Conservation (phyloP, 1,140 invertebrate species). For the Nomia melanderi region DNA sequence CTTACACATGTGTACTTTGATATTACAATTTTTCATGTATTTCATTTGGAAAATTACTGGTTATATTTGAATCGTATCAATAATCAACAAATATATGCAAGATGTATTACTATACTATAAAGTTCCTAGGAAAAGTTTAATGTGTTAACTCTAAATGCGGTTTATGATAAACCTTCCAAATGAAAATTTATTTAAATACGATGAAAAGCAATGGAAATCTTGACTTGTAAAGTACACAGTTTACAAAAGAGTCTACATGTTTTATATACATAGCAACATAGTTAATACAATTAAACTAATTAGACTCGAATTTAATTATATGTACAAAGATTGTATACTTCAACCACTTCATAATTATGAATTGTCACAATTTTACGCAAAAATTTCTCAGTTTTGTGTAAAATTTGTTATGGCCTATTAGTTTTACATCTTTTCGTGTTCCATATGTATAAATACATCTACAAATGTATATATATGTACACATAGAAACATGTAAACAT, state of each 20-base stretch:
- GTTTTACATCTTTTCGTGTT: neutral
- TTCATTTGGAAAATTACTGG: neutral
- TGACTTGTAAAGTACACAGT: neutral
- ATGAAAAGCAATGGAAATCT: neutral
- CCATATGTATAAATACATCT: constrained; percentile 13
- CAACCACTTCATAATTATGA: neutral
- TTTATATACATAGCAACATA: constrained; percentile 2
- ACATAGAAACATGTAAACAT: neutral
- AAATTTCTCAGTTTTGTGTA: constrained; percentile 22
- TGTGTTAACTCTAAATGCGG: neutral
- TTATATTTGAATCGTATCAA: neutral
- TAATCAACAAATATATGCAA: neutral
- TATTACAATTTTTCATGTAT: neutral
- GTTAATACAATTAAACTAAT: constrained; percentile 12
- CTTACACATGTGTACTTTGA: neutral
- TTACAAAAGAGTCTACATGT: neutral
- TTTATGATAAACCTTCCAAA: neutral
- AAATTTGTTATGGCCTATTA: constrained; percentile 7
- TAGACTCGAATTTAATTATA: constrained; percentile 25
- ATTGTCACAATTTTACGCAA: constrained; percentile 9
- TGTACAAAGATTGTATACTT: constrained; percentile 18
- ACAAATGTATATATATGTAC: neutral
- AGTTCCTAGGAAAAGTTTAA: neutral
- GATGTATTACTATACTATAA: neutral
- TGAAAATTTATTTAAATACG: constrained; percentile 2